Base-by-base conservation (phyloP, 2,888 invertebrate genomes). In the Ennomos quercinarius region DNA sequence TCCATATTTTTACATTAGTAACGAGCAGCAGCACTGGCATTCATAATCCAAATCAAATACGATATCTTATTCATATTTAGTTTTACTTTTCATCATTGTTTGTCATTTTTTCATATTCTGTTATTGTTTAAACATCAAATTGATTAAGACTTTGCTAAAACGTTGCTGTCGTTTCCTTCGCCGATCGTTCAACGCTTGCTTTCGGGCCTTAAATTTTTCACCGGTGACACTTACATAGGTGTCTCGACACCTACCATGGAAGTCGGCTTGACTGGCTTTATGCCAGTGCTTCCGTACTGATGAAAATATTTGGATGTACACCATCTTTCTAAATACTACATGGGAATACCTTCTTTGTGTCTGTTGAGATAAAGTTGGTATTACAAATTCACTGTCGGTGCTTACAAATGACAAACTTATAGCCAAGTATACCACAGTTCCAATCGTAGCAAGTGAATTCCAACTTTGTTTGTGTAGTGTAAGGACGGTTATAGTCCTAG, bases 141-240 rank as follows among this genome's bases (percentile, higher is more conserved):
- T 42, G 6, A 45, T 50, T 50, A 37, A 45, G 37, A 10, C 27
- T 10, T n/a, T 11, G 10, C 34, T n/a, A 10, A 39, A 52, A 35
- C 12, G 2, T 43, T 9, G 10, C 36, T 44, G 44, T 52, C 57
- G 12, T 10, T n/a, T 1, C 35, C 17, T 60, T 50, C 52, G 46
- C 48, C 63, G 45, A 63, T 61, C 65, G 49, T 55, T 56, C 57
- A 57, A 56, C 54, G 45, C 48, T 45, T 54, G 60, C 58, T 58
- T 61, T 64, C 62, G 37, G 45, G 51, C 57, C 57, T 64, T 57
- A 66, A 59, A 68, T 66, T 61, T 61, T 55, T 64, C 63, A 60
- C 51, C 45, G 47, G 48, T 63, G 68, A 66, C 66, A 63, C 61
- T 36, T 59, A 59, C 60, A 61, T 54, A 56, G 63, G 62, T 57